Conservation (phyloP, 2,888 invertebrate genomes). For the Plagodis pulveraria region DNA sequence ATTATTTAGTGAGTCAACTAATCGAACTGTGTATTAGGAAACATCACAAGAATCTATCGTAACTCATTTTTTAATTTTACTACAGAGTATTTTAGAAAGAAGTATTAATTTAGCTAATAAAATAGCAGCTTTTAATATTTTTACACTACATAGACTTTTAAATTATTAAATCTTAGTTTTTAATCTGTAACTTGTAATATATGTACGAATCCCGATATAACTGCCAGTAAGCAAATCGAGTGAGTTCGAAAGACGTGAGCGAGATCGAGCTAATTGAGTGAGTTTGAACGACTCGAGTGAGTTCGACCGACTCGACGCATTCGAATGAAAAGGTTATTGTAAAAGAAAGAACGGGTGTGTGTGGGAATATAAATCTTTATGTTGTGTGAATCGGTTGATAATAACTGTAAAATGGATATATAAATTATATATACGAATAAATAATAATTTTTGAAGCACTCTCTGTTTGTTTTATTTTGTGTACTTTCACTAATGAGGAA, state of each 20-base stretch:
- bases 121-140: slow-evolving; percentile 49
- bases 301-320: background rate
- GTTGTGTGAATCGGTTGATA: slow-evolving; percentile 80
- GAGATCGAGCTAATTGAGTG: background rate
- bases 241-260: background rate
- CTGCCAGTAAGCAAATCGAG: slow-evolving; percentile 30
- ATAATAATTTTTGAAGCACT: slow-evolving; percentile 84
- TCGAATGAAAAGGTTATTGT: background rate
- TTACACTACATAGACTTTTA: slow-evolving; percentile 38
- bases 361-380: slow-evolving; percentile 43
- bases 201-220: slow-evolving; percentile 22
- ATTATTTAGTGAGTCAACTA: no score
- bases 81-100: slow-evolving; percentile 61
- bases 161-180: slow-evolving; percentile 39
- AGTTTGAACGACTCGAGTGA: background rate
- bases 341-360: slow-evolving; percentile 26
- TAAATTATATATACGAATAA: slow-evolving; percentile 84
- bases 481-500: no score
- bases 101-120: slow-evolving; percentile 67
- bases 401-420: slow-evolving; percentile 83
- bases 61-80: slow-evolving; percentile 31
- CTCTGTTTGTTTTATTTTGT: slow-evolving; percentile 60
- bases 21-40: slow-evolving; percentile 12
- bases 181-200: slow-evolving; percentile 34
- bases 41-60: slow-evolving; percentile 24